Conservation (phyloP, 2,113 vertebrate species). For the Nycticryphes semicollaris region DNA sequence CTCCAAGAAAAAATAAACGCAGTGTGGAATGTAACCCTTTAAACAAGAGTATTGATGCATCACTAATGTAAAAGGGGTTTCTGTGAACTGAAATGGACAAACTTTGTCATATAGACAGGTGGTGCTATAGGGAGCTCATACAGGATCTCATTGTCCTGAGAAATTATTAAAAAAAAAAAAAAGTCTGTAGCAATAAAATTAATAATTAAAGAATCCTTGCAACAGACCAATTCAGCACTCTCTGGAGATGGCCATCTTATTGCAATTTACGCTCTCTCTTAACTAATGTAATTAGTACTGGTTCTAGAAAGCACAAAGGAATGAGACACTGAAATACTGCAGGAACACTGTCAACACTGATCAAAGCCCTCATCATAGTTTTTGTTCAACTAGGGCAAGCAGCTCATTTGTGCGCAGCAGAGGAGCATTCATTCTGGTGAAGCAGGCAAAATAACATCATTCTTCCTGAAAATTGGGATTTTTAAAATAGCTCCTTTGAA, state of each 20-base stretch:
- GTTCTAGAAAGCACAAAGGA: conserved; percentile 47
- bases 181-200: neutral
- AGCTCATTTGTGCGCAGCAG: neutral
- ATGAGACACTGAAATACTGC: conserved; percentile 39
- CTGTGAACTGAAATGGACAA: neutral
- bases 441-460: neutral
- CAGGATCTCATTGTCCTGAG: neutral
- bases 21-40: neutral
- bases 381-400: conserved; percentile 50
- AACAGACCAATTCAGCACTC: neutral
- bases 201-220: conserved; percentile 40
- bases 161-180: neutral
- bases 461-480: conserved; percentile 6
- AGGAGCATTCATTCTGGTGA: neutral
- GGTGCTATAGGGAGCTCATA: neutral
- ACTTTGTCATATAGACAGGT: neutral
- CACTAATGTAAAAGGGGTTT: neutral
- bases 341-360: conserved; percentile 39
- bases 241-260: neutral
- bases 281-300: neutral
- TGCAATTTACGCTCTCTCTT: conserved; percentile 1
- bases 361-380: conserved; percentile 27
- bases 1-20: conserved; percentile 14
- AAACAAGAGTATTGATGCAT: neutral
- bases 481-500: conserved; percentile 48